Conservation (phyloP, 2,113 vertebrate genomes). For the Verasper variegatus region DNA sequence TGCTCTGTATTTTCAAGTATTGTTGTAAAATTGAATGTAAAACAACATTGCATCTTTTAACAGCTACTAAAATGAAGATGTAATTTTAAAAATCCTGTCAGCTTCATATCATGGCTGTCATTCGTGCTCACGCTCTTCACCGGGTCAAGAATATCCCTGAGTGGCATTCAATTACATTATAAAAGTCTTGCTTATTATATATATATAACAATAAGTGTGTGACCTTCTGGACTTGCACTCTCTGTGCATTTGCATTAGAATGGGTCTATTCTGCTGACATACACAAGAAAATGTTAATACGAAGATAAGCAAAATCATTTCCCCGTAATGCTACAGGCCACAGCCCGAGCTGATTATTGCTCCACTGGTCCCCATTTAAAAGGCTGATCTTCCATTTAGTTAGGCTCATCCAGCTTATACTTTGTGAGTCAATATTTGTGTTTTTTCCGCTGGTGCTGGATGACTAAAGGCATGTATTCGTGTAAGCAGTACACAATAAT, state of each 20-base stretch:
- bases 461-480: conserved; percentile 37
- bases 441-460: conserved; percentile 23
- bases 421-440: conserved; percentile 74
- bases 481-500: conserved; percentile 56
- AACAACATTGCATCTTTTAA: conserved; percentile 25
- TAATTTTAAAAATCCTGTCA: background rate
- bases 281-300: conserved; percentile 67
- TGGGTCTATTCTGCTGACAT: conserved; percentile 66
- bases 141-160: conserved; percentile 28
- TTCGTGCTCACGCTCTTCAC: conserved; percentile 1
- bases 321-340: conserved; percentile 53
- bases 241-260: conserved; percentile 71
- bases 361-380: conserved; percentile 68
- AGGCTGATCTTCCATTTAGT: conserved; percentile 72
- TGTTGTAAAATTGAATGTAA: conserved; percentile 15
- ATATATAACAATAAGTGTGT: conserved; percentile 40
- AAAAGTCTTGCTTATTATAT: conserved; percentile 39
- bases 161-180: conserved; percentile 42
- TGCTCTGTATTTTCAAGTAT: conserved; percentile 21
- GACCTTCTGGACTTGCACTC: conserved; percentile 57
- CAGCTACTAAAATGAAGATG: conserved; percentile 17
- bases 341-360: conserved; percentile 71
- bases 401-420: conserved; percentile 69
- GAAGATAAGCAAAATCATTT: conserved; percentile 72
- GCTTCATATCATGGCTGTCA: background rate